phyloP scores from a whole-genome alignment of 2,113 vertebrate species.

The Phasianus colchicus region DNA sequence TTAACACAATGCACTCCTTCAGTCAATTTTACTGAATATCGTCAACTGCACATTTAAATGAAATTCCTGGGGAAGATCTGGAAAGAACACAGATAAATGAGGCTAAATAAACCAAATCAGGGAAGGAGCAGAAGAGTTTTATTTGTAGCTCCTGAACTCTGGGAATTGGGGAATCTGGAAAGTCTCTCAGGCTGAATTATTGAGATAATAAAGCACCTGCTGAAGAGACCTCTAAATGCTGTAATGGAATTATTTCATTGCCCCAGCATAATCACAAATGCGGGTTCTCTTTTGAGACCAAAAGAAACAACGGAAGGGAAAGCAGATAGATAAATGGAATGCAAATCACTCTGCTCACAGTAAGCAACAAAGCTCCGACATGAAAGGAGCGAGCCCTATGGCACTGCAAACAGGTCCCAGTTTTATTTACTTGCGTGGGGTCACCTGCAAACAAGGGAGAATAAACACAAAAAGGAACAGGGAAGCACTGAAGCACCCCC shows the following conservation, averaged over 20 bases:
- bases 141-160: constrained; percentile 72
- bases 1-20: background rate
- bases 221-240: constrained; percentile 54
- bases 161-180: constrained; percentile 58
- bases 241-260: constrained; percentile 66
- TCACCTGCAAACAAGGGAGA: background rate
- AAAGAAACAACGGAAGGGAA: constrained; percentile 10
- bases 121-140: constrained; percentile 54
- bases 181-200: constrained; percentile 66
- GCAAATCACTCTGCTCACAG: background rate
- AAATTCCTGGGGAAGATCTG: constrained; percentile 59
- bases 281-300: constrained; percentile 43
- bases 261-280: constrained; percentile 62
- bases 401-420: background rate
- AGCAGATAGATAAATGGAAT: constrained; percentile 15
- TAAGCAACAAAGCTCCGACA: background rate
- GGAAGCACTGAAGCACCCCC: background rate
- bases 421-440: background rate
- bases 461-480: background rate
- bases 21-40: background rate
- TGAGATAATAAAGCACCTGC: constrained; percentile 72
- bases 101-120: constrained; percentile 62
- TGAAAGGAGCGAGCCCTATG: background rate
- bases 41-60: constrained; percentile 54
- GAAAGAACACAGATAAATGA: constrained; percentile 55